Percentiles rank a stretch among this genome's conserved stretches.
phyloP scores from a whole-genome alignment of 2,113 vertebrate species.

The Amazona vittata region DNA sequence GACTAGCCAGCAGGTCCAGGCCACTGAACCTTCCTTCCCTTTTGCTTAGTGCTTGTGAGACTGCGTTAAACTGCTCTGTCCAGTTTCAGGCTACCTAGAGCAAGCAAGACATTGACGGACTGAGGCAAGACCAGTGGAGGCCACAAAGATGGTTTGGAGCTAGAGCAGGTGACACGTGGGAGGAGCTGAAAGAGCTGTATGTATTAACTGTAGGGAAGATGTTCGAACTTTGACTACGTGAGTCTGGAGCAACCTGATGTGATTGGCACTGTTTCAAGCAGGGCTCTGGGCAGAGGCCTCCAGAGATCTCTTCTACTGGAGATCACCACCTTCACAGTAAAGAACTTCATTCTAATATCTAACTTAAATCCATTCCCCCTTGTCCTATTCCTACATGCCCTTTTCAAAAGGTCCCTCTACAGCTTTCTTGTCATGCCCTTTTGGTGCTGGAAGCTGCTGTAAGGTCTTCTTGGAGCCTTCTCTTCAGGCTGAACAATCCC shows the following conservation, averaged over 20 bases:
- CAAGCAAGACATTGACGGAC: background rate
- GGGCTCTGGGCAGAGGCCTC: background rate
- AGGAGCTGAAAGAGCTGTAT: background rate
- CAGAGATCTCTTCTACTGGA: background rate
- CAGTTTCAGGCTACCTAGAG: background rate
- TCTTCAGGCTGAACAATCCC: background rate
- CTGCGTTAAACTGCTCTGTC: background rate
- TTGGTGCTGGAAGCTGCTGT: background rate
- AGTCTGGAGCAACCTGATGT: background rate
- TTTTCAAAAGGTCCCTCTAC: background rate
- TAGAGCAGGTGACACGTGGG: accelerated
- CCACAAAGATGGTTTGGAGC: background rate
- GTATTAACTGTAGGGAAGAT: background rate
- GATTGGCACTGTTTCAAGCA: accelerated
- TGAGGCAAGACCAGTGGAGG: background rate
- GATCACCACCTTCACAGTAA: background rate
- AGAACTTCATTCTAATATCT: background rate
- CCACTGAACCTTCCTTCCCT: background rate
- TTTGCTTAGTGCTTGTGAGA: background rate
- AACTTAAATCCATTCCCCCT: background rate
- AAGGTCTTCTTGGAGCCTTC: background rate
- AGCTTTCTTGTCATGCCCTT: background rate
- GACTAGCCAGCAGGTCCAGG: background rate
- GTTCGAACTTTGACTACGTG: background rate
- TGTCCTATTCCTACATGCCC: background rate